A percentile compares a stretch with the other conserved stretches of the same genome.
These are phyloP conservation scores for Empidonax alnorum DNA, from an alignment of 2,113 vertebrate species.

Conservation along the genomic window DNA sequence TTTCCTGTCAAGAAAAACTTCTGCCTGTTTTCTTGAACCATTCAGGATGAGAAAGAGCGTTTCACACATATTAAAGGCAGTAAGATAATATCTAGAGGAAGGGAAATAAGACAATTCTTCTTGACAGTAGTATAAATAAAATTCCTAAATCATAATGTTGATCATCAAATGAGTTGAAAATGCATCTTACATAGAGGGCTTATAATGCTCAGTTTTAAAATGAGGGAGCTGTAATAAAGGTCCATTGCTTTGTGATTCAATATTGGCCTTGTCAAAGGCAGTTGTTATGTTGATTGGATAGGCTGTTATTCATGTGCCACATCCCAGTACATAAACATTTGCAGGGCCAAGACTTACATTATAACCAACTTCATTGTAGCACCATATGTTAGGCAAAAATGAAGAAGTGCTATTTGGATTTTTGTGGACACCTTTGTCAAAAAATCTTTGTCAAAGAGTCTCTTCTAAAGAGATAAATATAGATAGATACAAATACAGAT, in stretches of 20 bases:
- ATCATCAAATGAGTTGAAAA: neutral
- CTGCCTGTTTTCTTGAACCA: neutral
- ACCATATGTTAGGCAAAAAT: neutral
- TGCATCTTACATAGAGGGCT: accelerated
- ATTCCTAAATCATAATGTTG: neutral
- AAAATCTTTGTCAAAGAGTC: neutral
- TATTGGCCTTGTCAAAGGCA: neutral
- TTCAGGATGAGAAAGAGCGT: neutral
- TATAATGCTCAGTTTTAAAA: neutral
- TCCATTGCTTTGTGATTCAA: neutral
- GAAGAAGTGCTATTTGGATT: neutral
- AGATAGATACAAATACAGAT: neutral
- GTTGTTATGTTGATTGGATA: neutral
- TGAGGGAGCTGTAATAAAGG: neutral
- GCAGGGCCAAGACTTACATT: neutral
- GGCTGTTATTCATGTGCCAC: neutral
- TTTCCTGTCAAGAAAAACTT: neutral
- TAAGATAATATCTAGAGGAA: neutral
- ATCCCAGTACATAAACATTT: neutral
- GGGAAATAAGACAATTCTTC: neutral
- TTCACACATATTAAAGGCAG: neutral
- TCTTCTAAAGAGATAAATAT: neutral
- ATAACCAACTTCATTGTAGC: neutral
- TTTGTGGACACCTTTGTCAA: neutral
- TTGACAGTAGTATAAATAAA: neutral